These are phyloP conservation scores for Takifugu bimaculatus DNA, from an alignment of 2,113 vertebrate species.

Conservation along the genomic window DNA sequence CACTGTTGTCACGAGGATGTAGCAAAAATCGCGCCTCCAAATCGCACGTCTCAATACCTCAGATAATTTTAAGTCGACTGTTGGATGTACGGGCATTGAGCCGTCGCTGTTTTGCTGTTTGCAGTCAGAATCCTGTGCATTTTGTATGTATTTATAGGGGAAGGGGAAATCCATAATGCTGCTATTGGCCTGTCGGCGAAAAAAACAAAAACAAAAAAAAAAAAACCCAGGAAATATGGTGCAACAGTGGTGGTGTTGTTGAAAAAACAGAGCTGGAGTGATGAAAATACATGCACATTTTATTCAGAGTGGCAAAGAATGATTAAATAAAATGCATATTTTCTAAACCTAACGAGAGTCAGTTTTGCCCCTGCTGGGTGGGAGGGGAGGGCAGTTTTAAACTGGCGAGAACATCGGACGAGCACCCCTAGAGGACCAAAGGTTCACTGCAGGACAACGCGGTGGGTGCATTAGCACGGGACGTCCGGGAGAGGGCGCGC, in stretches of 20 bases:
- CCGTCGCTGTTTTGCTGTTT: constrained; percentile 2
- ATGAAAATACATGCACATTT: constrained; percentile 52
- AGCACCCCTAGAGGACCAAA: too few relatives aligned
- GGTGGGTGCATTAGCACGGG: too few relatives aligned
- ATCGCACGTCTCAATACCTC: background rate
- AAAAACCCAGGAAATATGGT: background rate
- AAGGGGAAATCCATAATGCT: constrained; percentile 7
- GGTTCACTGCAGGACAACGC: too few relatives aligned
- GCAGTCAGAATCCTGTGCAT: constrained; percentile 6
- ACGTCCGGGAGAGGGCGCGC: too few relatives aligned
- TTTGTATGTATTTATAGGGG: constrained; percentile 39
- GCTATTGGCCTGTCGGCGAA: constrained; percentile 2
- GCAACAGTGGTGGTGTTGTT: constrained; percentile 5
- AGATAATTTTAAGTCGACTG: constrained; percentile 35
- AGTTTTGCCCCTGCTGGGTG: background rate
- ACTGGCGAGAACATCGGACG: too few relatives aligned
- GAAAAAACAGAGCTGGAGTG: constrained; percentile 9
- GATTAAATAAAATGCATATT: constrained; percentile 75
- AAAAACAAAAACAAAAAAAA: background rate
- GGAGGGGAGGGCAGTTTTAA: too few relatives aligned
- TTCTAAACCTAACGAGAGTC: constrained; percentile 49
- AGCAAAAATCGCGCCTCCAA: too few relatives aligned
- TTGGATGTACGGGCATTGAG: background rate
- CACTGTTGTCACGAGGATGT: background rate
- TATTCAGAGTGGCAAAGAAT: constrained; percentile 52